Evolutionary conservation across 2,113 vertebrate species (phyloP).

Genomic region (Peromyscus leucopus): DNA sequence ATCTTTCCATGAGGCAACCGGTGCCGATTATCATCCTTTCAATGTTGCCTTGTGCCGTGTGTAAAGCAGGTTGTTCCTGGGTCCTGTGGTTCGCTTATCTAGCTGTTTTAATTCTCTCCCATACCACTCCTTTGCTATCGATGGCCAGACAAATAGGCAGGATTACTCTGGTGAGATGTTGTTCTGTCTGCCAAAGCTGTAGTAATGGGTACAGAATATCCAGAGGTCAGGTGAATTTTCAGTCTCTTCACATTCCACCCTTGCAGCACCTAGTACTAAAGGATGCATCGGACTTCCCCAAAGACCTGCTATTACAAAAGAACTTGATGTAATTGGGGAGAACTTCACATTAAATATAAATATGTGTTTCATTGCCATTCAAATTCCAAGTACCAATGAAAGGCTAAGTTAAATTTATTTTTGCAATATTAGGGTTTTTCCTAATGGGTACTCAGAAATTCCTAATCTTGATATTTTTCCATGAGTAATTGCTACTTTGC

Average conservation of each 20-base stretch:
- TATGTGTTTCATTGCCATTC: not conserved
- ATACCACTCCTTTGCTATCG: rapidly evolving
- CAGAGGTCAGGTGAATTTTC: not conserved
- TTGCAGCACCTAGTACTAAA: not conserved
- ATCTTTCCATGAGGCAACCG: too few relatives aligned
- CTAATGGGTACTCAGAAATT: not conserved
- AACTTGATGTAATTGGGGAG: not conserved
- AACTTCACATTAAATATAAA: not conserved
- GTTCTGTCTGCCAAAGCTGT: not conserved
- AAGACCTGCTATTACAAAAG: not conserved
- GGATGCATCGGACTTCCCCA: not conserved
- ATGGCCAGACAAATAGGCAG: not conserved
- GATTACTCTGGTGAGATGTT: not conserved
- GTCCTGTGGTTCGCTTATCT: not conserved
- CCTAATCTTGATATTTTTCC: not conserved
- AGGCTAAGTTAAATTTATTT: not conserved
- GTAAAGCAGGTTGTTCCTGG: rapidly evolving
- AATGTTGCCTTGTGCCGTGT: not conserved
- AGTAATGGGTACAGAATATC: not conserved
- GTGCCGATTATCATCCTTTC: too few relatives aligned
- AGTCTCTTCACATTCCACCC: not conserved
- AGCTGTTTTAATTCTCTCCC: not conserved
- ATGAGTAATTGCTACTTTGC: not conserved
- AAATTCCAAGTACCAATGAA: not conserved
- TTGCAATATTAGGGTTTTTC: not conserved